Evolutionary conservation across 2,888 invertebrate species (phyloP), one percentile per base, ranked within the genome.

Genomic region (Hyposoter dolosus): DNA sequence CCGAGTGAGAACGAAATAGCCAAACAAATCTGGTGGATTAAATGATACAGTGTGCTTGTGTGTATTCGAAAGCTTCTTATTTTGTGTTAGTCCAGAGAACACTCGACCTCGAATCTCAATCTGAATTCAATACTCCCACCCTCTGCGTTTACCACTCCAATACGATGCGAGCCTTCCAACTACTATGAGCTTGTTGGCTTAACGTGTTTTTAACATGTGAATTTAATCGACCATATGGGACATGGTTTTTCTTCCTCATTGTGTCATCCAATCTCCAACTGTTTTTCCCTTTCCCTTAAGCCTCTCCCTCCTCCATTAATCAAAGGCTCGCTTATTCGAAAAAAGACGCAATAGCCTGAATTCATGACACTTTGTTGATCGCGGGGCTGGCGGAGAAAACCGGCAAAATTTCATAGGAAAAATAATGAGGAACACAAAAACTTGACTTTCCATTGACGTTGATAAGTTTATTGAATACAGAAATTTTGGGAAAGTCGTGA

Each of bases 41-140:
- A 69, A 75, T 75, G 53, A 35, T 75, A 45, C 47, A 28, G 32
- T 72, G 12, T 56, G 76, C 40, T 72, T 35, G 50, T 50, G 19
- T 45, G n/a, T 3, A 9, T n/a, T 65, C 10, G n/a, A 53, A 63
- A 45, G 32, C 15, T 53, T n/a, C 60, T 74, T 63, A 69, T 47
- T 35, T 35, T 10, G 66, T 60, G 35, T 60, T 32, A 68, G 65
- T 74, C 3, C 68, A 12, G 45, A 15, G 45, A 66, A 85, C 71
- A 88, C 88, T 90, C 89, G 88, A 90, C 85, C 89, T 87, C 89
- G 85, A 89, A 90, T 90, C 83, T 87, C 5, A 35, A 35, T 35
- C 40, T 40, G 87, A 56, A 88, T 65, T 82, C 65, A 68, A 69
- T 86, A 76, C 88, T 87, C 78, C 85, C 87, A 86, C 87, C 88